These are phyloP conservation scores for Palythoa heliodiscus DNA, from an alignment of 92 coral and sea anemone genomes.

Conservation along the genomic window DNA sequence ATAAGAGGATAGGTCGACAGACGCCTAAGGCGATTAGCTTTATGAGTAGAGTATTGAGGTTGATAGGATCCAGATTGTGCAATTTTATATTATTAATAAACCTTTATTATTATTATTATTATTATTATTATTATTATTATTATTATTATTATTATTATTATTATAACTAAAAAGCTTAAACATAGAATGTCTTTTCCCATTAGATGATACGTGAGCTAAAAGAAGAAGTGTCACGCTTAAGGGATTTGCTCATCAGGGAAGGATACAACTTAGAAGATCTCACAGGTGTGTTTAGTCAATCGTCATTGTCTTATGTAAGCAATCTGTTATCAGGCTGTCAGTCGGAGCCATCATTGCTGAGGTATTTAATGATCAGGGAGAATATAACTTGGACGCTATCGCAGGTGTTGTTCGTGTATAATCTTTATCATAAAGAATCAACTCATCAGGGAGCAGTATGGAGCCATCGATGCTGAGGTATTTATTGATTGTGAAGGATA, in stretches of 20 bases:
- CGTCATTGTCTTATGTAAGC: neutral
- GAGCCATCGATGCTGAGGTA: no score
- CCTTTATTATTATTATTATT: no score
- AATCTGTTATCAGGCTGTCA: neutral
- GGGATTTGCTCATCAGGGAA: slow-evolving; percentile 81
- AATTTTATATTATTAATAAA: no score
- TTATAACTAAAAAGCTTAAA: no score
- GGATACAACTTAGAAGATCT: slow-evolving; percentile 87
- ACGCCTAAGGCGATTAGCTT: slow-evolving; percentile 6
- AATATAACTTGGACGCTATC: neutral
- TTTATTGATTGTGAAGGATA: slow-evolving; percentile 65
- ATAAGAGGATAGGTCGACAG: neutral
- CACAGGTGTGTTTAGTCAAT: slow-evolving; percentile 52
- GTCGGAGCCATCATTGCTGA: slow-evolving; percentile 66
- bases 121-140: no score
- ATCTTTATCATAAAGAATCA: neutral
- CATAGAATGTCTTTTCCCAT: neutral
- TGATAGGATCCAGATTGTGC: no score
- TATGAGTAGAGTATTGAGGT: no score
- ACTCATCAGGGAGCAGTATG: neutral
- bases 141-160: no score
- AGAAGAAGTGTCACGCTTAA: slow-evolving; percentile 86
- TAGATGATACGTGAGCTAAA: slow-evolving; percentile 95
- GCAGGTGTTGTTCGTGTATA: neutral
- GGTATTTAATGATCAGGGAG: slow-evolving; percentile 60